Evolutionary conservation across 2,888 invertebrate genomes (phyloP).

Genomic region (Dolomedes plantarius): DNA sequence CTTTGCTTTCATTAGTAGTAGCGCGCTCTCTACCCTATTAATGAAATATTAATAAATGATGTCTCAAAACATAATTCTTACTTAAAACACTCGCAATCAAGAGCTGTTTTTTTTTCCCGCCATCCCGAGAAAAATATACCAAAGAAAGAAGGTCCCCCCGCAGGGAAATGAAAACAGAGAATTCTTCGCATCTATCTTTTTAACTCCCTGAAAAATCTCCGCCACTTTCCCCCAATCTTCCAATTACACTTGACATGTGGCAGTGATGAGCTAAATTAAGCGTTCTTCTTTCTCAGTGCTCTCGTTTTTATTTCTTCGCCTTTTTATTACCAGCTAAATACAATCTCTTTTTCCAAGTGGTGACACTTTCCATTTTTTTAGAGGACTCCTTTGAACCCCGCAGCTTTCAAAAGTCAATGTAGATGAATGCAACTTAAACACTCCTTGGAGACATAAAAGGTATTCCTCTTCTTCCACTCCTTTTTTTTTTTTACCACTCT

Average conservation of each 20-base stretch:
- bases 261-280: constrained; percentile 70
- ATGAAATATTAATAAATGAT: constrained; percentile 70
- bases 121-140: constrained; percentile 45
- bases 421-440: constrained; percentile 70
- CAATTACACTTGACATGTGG: constrained; percentile 70
- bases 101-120: background rate
- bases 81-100: constrained; percentile 63
- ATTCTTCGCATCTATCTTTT: constrained; percentile 58
- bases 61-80: constrained; percentile 68
- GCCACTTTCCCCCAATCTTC: constrained; percentile 65
- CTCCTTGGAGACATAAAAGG: constrained; percentile 68
- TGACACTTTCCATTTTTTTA: constrained; percentile 53
- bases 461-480: constrained; percentile 65
- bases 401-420: constrained; percentile 70
- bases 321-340: constrained; percentile 68
- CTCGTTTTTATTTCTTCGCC: constrained; percentile 59
- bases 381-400: constrained; percentile 55
- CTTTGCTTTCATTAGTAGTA: constrained; percentile 35
- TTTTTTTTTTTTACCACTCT: constrained; percentile 18
- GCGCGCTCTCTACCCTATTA: constrained; percentile 52
- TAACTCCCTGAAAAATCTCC: constrained; percentile 67
- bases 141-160: constrained; percentile 22
- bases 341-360: constrained; percentile 70
- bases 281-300: constrained; percentile 51
- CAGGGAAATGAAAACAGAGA: constrained; percentile 65